Evolutionary conservation across 30 jellyfish, hydroid and myxozoan genomes (phyloP).

Genomic region (Sanderia malayensis): DNA sequence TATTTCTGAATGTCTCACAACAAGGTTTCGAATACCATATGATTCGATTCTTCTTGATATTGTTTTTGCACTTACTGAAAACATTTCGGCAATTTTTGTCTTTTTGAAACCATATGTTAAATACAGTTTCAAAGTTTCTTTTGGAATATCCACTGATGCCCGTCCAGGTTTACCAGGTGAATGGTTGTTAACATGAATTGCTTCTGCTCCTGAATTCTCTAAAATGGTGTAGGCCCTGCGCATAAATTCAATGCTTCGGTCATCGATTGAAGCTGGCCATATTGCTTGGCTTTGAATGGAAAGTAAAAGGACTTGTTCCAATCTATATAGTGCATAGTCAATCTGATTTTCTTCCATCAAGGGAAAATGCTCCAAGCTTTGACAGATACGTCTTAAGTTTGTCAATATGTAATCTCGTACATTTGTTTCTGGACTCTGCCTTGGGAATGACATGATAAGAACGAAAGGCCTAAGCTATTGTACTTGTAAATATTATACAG

Average conservation of each 20-base stretch:
- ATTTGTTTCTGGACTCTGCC: no score
- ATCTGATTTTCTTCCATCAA: neutral
- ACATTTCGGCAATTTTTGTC: slow-evolving; percentile 32
- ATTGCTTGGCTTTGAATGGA: neutral
- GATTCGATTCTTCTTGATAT: slow-evolving; percentile 27
- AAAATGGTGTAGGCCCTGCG: neutral
- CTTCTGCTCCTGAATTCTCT: neutral
- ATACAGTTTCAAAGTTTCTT: slow-evolving; percentile 32
- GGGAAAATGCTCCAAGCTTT: no score
- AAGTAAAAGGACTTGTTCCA: neutral
- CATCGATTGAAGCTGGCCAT: slow-evolving; percentile 1
- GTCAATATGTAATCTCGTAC: no score
- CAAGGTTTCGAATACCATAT: slow-evolving; percentile 9
- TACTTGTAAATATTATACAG: no score
- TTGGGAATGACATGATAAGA: no score
- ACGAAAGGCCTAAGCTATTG: no score
- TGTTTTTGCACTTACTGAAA: slow-evolving; percentile 42
- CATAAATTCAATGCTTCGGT: neutral
- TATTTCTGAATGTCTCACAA: neutral
- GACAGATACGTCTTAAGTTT: no score
- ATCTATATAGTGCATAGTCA: neutral
- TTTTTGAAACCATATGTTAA: slow-evolving; percentile 38
- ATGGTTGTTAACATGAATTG: no score
- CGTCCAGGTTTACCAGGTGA: no score
- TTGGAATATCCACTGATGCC: slow-evolving; percentile 38